Evolutionary conservation across 2,888 invertebrate genomes (phyloP).

Genomic region (Volucella inanis): DNA sequence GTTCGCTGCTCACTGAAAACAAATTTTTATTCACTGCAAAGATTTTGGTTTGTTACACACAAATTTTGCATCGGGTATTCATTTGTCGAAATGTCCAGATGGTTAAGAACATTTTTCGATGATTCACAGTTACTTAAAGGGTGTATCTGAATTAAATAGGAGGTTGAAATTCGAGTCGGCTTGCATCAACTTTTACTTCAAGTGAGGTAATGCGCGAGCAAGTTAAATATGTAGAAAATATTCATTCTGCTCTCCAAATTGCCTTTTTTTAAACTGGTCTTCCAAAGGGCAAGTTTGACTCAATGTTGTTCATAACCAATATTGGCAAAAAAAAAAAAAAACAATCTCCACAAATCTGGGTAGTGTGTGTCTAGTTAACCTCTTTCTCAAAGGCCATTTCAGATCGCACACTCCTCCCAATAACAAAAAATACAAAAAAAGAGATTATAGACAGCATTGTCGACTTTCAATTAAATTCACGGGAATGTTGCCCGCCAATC

Average conservation of each 20-base stretch:
- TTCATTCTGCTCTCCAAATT: neutral
- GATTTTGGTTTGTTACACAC: no score
- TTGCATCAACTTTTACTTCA: no score
- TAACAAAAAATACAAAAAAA: slow-evolving; percentile 8
- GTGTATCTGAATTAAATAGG: no score
- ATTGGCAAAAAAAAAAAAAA: slow-evolving; percentile 9
- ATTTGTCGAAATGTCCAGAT: no score
- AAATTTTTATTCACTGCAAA: no score
- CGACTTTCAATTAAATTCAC: slow-evolving; percentile 49
- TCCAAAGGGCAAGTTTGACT: slow-evolving; percentile 1
- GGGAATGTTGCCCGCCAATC: slow-evolving; percentile 54
- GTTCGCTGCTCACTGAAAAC: no score
- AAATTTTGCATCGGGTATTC: no score
- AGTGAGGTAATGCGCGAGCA: no score
- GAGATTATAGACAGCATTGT: slow-evolving; percentile 38
- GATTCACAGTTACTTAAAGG: no score
- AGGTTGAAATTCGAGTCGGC: no score
- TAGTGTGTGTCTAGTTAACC: slow-evolving; percentile 18
- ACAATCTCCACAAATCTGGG: slow-evolving; percentile 27
- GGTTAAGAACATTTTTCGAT: no score
- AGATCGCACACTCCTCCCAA: slow-evolving; percentile 47
- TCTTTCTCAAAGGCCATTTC: neutral
- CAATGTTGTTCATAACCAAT: slow-evolving; percentile 6
- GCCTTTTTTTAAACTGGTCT: neutral
- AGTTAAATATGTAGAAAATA: no score